Evolutionary conservation across 2,113 vertebrate species (phyloP), one percentile per base, ranked within the genome.

Genomic region (Alosa alosa): DNA sequence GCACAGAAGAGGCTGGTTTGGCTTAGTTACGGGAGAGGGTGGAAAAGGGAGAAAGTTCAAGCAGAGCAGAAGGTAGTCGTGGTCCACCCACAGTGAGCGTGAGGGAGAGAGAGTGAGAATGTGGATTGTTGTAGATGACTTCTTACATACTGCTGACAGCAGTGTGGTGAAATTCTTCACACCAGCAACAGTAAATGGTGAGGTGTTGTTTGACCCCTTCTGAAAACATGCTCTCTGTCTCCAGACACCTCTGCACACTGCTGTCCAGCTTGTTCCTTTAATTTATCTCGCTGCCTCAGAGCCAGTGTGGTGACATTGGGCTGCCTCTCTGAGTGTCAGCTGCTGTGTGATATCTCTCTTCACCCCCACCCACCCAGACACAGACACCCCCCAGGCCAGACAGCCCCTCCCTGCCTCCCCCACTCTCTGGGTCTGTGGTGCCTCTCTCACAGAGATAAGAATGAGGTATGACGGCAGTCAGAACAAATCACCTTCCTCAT

Each of bases 391-490:
- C 64, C 4, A n/a, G 60, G 72, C 72, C 72, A 78, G 72, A 36
- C 72, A 78, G 25, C 31, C 47, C 31, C 78, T 81, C 31, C 52
- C 75, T 31, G 2, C 41, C 41, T 41, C 7, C 57, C 20, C 31
- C 47, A 20, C 60, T 52, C 44, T 6, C 55, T 25, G 81, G 50
- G 9, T 68, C 20, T 84, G 9, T 68, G 39, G 36, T 20, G 55
- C 17, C 39, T 64, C 41, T 7, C 55, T 20, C 78, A 36, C n/a
- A 64, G 64, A 75, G 64, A 68, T 46, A 36, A 20, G 68, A 57
- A 87, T 87, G 5, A 25, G 36, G 41, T 83, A 31, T 83, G 87
- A 87, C 85, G 84, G 83, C 60, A 88, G 85, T 86, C 86, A 85
- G 72, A 52, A 39, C 50, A 49, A 84, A 86, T 88, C 20, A 84